Conservation (phyloP, 2,797 vertebrate genomes). For the Hypotaenidia okinawae region DNA sequence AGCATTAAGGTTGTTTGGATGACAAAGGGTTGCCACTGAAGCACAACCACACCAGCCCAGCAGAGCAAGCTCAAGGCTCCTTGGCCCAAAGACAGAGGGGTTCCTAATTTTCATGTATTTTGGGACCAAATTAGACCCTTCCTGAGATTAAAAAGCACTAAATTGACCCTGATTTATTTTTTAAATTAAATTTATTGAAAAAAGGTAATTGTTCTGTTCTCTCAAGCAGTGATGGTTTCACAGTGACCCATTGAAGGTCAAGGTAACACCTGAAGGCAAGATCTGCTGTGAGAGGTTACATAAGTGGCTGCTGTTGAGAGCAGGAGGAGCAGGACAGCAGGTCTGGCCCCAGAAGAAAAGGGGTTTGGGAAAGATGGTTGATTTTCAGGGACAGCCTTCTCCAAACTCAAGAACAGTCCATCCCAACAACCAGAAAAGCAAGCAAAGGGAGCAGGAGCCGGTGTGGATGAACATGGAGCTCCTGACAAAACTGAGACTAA, state of each 20-base stretch:
- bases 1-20: background rate
- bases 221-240: background rate
- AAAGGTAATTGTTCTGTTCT: background rate
- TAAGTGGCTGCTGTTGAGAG: background rate
- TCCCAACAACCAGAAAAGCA: background rate
- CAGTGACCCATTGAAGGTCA: background rate
- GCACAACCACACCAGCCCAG: background rate
- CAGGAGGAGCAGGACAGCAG: background rate
- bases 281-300: background rate
- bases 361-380: background rate
- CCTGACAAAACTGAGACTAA: background rate
- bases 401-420: background rate
- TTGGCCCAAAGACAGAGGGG: background rate
- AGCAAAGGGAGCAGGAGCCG: background rate
- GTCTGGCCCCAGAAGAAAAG: background rate
- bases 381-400: background rate
- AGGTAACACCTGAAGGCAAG: background rate
- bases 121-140: background rate
- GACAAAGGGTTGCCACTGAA: background rate
- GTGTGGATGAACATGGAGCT: background rate
- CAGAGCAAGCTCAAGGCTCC: background rate
- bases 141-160: background rate
- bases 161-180: background rate
- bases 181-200: background rate
- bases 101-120: background rate